Evolutionary conservation across 1,140 invertebrate species (phyloP).

Genomic region (Grapholita molesta): DNA sequence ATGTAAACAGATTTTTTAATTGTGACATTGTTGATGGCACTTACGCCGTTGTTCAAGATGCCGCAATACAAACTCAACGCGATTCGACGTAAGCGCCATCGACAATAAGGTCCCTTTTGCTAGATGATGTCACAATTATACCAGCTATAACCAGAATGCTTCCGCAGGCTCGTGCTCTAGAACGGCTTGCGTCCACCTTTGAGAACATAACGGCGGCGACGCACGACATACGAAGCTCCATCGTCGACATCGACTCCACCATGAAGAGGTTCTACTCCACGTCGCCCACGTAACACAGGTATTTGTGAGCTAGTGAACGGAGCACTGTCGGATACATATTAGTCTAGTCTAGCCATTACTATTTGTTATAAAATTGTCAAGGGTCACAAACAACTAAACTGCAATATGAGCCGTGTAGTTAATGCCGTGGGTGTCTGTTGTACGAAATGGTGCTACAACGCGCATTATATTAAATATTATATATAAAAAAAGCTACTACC

Average conservation of each 20-base stretch:
- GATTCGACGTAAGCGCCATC: too few species aligned
- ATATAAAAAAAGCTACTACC: too few species aligned
- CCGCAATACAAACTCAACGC: too few species aligned
- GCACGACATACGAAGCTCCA: conserved; percentile 49
- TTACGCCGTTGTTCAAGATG: too few species aligned
- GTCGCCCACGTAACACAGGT: conserved; percentile 53
- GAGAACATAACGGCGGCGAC: conserved; percentile 47
- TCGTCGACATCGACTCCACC: conserved; percentile 58
- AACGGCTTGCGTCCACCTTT: conserved; percentile 55
- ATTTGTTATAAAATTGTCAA: not conserved
- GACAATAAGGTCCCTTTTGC: too few species aligned
- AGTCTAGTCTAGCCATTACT: not conserved
- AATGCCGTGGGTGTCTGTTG: not conserved
- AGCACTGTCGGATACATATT: not conserved
- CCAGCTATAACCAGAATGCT: not conserved
- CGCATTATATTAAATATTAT: too few species aligned
- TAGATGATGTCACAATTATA: too few species aligned
- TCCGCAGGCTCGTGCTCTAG: conserved; percentile 52
- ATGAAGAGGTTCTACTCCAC: conserved; percentile 59
- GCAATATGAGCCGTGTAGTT: too few species aligned
- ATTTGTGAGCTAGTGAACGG: not conserved
- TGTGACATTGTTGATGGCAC: too few species aligned
- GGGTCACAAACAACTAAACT: not conserved
- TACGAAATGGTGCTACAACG: too few species aligned
- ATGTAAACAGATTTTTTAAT: too few species aligned